Evolutionary conservation across 2,797 vertebrate genomes (phyloP).

Genomic region (Crocodylus rhombifer): DNA sequence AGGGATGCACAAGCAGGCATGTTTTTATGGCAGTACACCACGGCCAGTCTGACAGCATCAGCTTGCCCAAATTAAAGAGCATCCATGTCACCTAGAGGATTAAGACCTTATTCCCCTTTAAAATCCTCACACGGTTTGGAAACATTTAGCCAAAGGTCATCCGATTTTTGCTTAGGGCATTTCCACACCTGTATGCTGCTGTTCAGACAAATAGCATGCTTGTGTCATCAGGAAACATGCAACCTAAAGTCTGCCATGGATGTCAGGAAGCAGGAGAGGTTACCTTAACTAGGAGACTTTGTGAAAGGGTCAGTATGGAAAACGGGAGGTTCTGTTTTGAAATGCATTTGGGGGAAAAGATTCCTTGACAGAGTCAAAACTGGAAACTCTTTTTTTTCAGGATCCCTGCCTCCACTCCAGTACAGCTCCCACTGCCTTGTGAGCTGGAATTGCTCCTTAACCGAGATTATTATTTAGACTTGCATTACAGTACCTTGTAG

Average conservation of each 20-base stretch:
- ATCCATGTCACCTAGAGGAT: too few species aligned
- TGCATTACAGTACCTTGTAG: not conserved
- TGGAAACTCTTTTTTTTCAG: not conserved
- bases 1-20: too few species aligned
- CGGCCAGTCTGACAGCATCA: too few species aligned
- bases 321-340: not conserved
- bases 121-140: not conserved
- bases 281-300: not conserved
- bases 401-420: not conserved
- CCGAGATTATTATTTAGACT: not conserved
- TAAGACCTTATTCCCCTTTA: not conserved
- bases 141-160: not conserved
- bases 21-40: too few species aligned
- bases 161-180: not conserved
- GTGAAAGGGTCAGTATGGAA: not conserved
- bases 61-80: too few species aligned
- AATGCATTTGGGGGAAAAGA: not conserved
- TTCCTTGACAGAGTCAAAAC: not conserved
- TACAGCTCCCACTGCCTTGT: not conserved
- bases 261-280: not conserved
- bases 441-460: not conserved
- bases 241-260: rapidly evolving
- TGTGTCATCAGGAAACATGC: not conserved
- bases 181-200: not conserved
- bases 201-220: not conserved